phyloP scores from a whole-genome alignment of 2,797 vertebrate species.

The Heliangelus exortis region DNA sequence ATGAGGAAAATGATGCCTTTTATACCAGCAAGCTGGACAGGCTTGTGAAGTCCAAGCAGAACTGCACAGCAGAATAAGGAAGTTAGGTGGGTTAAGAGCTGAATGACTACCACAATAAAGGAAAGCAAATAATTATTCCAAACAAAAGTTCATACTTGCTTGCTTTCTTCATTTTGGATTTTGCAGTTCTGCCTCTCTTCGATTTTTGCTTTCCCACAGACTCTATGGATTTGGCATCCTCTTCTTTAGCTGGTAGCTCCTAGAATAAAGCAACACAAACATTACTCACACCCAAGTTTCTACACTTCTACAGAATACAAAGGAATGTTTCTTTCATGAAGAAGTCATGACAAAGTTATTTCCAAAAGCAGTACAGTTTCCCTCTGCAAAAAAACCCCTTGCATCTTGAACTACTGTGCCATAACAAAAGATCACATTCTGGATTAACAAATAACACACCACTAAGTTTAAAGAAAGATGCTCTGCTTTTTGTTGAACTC shows the following conservation, averaged over 20 bases:
- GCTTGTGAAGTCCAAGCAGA: not conserved
- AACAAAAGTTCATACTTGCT: slow-evolving; percentile 78
- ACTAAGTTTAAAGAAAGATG: not conserved
- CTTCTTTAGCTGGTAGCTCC: slow-evolving; percentile 74
- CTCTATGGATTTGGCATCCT: slow-evolving; percentile 35
- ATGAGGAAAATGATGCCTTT: not conserved
- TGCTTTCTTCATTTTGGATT: slow-evolving; percentile 75
- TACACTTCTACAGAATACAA: not conserved
- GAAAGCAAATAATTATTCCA: not conserved
- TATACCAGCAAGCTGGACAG: not conserved
- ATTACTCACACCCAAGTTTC: not conserved
- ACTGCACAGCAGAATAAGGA: not conserved
- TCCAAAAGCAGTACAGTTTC: not conserved
- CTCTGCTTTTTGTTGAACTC: not conserved
- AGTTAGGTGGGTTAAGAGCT: not conserved
- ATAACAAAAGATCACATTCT: not conserved
- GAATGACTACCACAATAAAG: not conserved
- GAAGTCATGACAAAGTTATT: not conserved
- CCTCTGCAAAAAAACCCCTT: not conserved
- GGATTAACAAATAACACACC: not conserved
- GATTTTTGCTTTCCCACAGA: slow-evolving; percentile 47
- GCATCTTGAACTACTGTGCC: not conserved
- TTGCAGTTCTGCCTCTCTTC: slow-evolving; percentile 70
- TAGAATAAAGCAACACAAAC: slow-evolving; percentile 49
- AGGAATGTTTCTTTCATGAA: not conserved